These are phyloP conservation scores for Dascyllus trimaculatus DNA, from an alignment of 2,113 vertebrate species.

Conservation along the genomic window DNA sequence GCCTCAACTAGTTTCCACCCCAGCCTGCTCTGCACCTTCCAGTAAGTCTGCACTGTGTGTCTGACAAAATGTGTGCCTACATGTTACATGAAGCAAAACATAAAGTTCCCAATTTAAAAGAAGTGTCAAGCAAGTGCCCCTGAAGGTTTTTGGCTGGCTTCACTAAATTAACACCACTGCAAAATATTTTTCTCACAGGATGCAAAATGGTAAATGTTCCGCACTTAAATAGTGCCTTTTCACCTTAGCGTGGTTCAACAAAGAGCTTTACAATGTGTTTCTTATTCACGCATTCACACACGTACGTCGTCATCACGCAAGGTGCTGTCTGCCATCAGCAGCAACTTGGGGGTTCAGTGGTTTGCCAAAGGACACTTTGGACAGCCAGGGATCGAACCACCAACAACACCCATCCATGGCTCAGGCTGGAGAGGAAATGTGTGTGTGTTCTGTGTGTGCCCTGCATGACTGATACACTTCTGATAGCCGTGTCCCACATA, in stretches of 20 bases:
- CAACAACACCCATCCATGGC: no score
- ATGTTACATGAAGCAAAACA: constrained; percentile 25
- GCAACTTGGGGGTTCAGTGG: no score
- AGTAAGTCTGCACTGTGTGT: constrained; percentile 84
- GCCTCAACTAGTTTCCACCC: constrained; percentile 82
- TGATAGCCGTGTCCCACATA: constrained; percentile 49
- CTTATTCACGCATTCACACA: no score
- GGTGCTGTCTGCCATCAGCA: no score
- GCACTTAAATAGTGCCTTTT: no score
- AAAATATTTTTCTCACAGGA: constrained; percentile 30
- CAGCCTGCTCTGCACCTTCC: constrained; percentile 88
- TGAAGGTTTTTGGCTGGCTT: constrained; percentile 25
- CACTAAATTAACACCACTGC: constrained; percentile 36
- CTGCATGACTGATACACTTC: constrained; percentile 22
- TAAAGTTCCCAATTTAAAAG: constrained; percentile 4
- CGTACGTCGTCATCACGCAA: no score
- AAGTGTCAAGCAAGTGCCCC: constrained; percentile 1
- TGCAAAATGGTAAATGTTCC: background rate
- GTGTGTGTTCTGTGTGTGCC: constrained; percentile 12
- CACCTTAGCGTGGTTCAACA: no score
- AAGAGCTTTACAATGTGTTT: no score
- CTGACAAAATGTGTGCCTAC: background rate
- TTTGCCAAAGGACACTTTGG: no score
- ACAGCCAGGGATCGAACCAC: no score
- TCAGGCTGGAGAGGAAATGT: no score